Conservation (phyloP, 2,888 invertebrate species). For the Gasteruption jaculator region DNA sequence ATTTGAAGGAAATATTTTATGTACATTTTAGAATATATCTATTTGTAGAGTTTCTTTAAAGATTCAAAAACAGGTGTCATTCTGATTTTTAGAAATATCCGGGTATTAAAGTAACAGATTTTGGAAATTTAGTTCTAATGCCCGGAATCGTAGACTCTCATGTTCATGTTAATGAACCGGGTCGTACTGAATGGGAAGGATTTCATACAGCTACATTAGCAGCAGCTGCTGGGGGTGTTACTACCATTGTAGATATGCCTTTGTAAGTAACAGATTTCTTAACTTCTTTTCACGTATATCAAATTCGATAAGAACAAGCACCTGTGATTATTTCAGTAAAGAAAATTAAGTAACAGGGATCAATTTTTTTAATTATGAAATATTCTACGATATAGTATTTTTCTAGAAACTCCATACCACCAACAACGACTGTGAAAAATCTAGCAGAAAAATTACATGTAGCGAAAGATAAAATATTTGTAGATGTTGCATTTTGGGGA, state of each 20-base stretch:
- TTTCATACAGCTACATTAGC: constrained; percentile 67
- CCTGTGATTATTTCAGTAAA: not conserved
- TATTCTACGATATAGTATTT: no score
- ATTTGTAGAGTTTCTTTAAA: not conserved
- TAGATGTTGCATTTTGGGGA: constrained; percentile 77
- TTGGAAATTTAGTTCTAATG: constrained; percentile 58
- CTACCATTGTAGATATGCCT: constrained; percentile 70
- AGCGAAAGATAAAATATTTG: constrained; percentile 58
- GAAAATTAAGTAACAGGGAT: constrained; percentile 1
- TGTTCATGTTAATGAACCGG: constrained; percentile 72
- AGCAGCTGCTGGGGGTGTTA: constrained; percentile 69
- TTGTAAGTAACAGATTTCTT: constrained; percentile 55
- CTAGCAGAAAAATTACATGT: constrained; percentile 59
- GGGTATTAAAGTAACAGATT: constrained; percentile 41
- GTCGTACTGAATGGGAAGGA: constrained; percentile 69
- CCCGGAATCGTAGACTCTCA: constrained; percentile 69
- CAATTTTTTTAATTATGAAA: not conserved
- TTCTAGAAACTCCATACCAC: constrained; percentile 67
- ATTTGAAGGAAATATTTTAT: no score
- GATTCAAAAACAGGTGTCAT: not conserved
- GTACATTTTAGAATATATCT: not conserved
- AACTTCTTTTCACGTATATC: not conserved
- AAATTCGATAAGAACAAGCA: not conserved
- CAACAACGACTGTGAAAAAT: constrained; percentile 63
- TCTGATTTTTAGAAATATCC: constrained; percentile 23